Conservation (phyloP, 2,113 vertebrate species). For the Calyptomena viridis region DNA sequence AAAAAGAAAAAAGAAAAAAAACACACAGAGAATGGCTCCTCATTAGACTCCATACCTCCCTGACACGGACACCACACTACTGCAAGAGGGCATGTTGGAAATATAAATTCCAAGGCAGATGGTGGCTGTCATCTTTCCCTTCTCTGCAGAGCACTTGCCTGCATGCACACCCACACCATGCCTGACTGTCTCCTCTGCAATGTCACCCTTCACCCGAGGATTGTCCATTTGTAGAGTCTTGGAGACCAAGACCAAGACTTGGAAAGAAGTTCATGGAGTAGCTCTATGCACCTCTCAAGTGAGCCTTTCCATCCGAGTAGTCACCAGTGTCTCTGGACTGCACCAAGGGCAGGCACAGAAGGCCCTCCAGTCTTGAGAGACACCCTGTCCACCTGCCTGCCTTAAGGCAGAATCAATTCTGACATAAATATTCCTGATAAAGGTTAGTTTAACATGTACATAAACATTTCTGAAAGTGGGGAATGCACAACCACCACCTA, state of each 20-base stretch:
- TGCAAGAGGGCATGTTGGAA: background rate
- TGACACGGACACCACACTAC: background rate
- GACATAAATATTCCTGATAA: background rate
- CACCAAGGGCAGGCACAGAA: background rate
- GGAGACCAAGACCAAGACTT: background rate
- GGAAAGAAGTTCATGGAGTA: background rate
- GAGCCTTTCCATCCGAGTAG: background rate
- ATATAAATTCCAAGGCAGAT: fast-evolving
- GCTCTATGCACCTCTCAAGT: background rate
- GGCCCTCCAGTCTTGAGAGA: background rate
- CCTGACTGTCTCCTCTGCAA: background rate
- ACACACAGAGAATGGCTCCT: background rate
- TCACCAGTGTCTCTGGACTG: fast-evolving
- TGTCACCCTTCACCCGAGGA: background rate
- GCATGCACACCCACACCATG: fast-evolving
- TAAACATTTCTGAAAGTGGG: background rate
- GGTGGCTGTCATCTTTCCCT: background rate
- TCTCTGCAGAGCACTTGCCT: background rate
- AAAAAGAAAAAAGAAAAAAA: background rate
- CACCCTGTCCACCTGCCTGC: background rate
- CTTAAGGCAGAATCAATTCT: background rate
- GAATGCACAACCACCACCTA: background rate
- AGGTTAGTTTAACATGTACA: background rate
- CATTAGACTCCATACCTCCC: background rate
- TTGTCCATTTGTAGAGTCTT: no score